These are phyloP conservation scores for Siphlonurus alternatus DNA, from an alignment of 2,888 invertebrate genomes.

Conservation along the genomic window DNA sequence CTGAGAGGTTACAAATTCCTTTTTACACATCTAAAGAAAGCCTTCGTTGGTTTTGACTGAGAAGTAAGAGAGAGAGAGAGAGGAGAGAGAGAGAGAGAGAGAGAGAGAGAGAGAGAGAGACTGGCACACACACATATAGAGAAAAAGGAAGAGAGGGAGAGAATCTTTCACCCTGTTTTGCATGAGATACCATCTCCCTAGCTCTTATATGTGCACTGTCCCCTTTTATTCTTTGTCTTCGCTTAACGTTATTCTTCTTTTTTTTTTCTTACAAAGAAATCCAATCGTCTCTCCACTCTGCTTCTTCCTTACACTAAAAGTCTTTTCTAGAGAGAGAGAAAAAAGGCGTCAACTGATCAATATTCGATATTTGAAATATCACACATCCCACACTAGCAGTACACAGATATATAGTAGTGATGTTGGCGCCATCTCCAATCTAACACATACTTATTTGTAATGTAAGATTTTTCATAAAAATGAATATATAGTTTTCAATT, in stretches of 20 bases:
- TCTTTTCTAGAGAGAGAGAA: neutral
- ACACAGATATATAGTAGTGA: too few relatives aligned
- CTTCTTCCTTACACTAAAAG: neutral
- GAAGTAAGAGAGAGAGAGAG: neutral
- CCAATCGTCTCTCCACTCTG: neutral
- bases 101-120: neutral
- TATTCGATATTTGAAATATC: constrained; percentile 4
- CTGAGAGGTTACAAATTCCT: neutral
- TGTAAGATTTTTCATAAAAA: too few relatives aligned
- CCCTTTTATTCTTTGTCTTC: neutral
- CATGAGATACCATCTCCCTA: neutral
- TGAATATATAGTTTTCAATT: too few relatives aligned
- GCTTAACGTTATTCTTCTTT: neutral
- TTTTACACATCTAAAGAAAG: neutral
- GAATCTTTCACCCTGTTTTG: neutral
- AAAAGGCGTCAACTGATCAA: constrained; percentile 1
- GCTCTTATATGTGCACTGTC: neutral
- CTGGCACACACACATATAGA: neutral
- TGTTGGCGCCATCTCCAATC: too few relatives aligned
- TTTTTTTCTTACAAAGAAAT: neutral
- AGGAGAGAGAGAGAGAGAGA: neutral
- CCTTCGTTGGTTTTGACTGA: too few relatives aligned
- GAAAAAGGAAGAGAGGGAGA: neutral
- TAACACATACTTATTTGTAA: too few relatives aligned
- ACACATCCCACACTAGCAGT: neutral